Evolutionary conservation across 2,113 vertebrate species (phyloP).

Genomic region (Sclerurus mexicanus): DNA sequence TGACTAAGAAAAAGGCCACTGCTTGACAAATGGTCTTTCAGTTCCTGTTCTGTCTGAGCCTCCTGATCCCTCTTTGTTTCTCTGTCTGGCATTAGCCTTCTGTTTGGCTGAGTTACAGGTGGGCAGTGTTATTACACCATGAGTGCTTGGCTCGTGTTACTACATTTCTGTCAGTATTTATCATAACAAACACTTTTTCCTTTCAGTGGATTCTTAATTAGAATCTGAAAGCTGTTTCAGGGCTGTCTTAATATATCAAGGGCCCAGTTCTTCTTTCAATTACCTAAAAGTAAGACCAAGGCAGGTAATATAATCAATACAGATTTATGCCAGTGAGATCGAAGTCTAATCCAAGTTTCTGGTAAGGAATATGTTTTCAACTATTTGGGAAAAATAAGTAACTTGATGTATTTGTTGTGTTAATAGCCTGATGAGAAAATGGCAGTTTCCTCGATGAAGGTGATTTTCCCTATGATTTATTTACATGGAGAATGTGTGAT

Average conservation of each 20-base stretch:
- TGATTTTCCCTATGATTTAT: background rate
- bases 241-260: background rate
- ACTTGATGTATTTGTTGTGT: background rate
- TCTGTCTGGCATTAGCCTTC: background rate
- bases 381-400: background rate
- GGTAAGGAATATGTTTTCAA: background rate
- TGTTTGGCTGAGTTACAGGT: constrained; percentile 16
- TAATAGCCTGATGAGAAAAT: background rate
- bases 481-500: background rate
- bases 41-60: background rate
- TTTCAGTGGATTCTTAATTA: background rate
- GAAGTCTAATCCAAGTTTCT: background rate
- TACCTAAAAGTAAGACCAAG: background rate
- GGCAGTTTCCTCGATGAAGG: background rate
- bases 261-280: background rate
- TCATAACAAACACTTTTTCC: background rate
- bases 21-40: background rate
- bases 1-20: background rate
- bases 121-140: background rate
- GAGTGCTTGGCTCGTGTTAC: background rate
- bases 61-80: background rate
- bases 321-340: background rate
- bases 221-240: background rate
- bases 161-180: constrained; percentile 38
- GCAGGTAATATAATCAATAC: background rate